Evolutionary conservation across 2,888 invertebrate genomes (phyloP).

Genomic region (Apantesis nais): DNA sequence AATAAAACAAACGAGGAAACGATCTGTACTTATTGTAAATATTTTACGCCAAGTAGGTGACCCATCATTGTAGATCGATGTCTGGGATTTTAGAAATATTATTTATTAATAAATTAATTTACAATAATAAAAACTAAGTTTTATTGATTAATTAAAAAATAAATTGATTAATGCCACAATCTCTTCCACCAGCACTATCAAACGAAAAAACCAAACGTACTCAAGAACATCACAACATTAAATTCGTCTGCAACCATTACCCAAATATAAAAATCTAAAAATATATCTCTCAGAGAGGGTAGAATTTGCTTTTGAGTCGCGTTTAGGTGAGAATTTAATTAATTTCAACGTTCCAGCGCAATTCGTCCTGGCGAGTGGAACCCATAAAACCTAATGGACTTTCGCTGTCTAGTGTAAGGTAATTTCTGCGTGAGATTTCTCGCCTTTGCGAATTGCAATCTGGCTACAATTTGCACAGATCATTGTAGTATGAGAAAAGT

Average conservation of each 20-base stretch:
- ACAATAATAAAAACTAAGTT: background rate
- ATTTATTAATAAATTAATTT: too few species aligned
- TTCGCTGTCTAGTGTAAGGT: conserved; percentile 77
- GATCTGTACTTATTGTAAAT: too few species aligned
- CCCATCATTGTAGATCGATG: too few species aligned
- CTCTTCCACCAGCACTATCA: background rate
- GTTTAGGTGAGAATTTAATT: conserved; percentile 78
- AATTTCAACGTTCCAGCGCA: conserved; percentile 75
- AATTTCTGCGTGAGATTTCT: conserved; percentile 70
- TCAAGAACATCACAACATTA: conserved; percentile 11
- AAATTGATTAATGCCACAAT: too few species aligned
- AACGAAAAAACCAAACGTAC: background rate
- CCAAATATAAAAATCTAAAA: conserved; percentile 19
- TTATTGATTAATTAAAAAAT: background rate
- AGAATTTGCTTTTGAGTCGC: conserved; percentile 58
- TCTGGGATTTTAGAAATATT: too few species aligned
- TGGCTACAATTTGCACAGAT: conserved; percentile 59
- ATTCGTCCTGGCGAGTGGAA: conserved; percentile 73
- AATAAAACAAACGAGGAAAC: too few species aligned
- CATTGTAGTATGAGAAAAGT: conserved; percentile 24
- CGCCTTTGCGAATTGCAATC: conserved; percentile 67
- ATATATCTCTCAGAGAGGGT: conserved; percentile 32
- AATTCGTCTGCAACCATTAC: conserved; percentile 22
- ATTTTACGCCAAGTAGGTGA: too few species aligned
- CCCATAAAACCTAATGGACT: conserved; percentile 84